These are phyloP conservation scores for Drosophila mercatorum DNA, from an alignment of 2,888 invertebrate species.

Conservation along the genomic window DNA sequence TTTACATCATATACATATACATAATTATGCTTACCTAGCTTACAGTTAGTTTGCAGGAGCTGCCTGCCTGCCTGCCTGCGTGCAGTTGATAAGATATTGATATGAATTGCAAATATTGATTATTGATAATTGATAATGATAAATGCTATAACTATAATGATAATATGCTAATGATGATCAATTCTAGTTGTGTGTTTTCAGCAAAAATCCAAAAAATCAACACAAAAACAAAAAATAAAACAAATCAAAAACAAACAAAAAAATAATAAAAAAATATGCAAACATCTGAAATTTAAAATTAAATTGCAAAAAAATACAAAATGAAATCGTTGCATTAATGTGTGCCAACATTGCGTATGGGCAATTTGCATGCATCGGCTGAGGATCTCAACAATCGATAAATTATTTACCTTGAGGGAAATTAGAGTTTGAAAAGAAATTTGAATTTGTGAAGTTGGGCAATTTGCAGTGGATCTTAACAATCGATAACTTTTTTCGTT, in stretches of 20 bases:
- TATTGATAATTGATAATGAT: conserved; percentile 21
- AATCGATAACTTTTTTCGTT: too few relatives aligned
- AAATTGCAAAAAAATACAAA: conserved; percentile 34
- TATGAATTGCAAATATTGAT: conserved; percentile 32
- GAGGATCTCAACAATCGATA: neutral
- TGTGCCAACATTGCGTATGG: neutral
- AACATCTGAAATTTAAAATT: conserved; percentile 41
- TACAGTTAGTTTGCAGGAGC: conserved; percentile 22
- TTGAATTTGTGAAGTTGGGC: neutral
- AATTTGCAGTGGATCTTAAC: too few relatives aligned
- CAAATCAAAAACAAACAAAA: neutral
- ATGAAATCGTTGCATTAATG: neutral
- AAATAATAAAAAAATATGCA: conserved; percentile 25
- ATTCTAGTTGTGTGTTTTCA: conserved; percentile 61
- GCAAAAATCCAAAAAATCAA: conserved; percentile 17
- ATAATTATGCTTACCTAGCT: conserved; percentile 41
- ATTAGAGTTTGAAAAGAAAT: neutral
- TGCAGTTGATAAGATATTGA: conserved; percentile 40
- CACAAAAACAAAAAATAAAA: neutral
- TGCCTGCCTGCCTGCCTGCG: conserved; percentile 3
- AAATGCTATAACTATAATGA: conserved; percentile 22
- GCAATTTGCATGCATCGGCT: neutral
- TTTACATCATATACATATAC: conserved; percentile 18
- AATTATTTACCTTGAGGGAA: neutral
- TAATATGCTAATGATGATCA: conserved; percentile 62